These are phyloP conservation scores for Acheta domesticus DNA, from an alignment of 2,888 invertebrate genomes.

Conservation along the genomic window DNA sequence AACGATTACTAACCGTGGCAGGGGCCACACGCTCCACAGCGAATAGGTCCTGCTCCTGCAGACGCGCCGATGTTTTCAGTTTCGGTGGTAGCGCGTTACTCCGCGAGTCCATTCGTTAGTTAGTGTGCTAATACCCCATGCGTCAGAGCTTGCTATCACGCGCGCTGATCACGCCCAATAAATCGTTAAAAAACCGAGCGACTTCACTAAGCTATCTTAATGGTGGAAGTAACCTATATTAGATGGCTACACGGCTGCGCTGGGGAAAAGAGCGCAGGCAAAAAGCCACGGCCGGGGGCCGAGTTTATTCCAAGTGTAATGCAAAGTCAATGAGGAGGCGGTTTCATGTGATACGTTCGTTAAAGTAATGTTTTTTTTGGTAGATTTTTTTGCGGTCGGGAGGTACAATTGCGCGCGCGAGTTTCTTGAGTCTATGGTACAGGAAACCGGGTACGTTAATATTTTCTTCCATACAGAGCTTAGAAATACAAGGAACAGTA, in stretches of 20 bases:
- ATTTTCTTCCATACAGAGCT: too few species aligned
- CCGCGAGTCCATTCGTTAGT: slow-evolving; percentile 21
- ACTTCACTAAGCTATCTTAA: slow-evolving; percentile 30
- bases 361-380: not conserved
- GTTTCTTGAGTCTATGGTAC: too few species aligned
- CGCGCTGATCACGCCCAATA: slow-evolving; percentile 25
- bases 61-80: not conserved
- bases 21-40: too few species aligned
- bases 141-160: not conserved
- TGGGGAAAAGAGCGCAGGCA: not conserved
- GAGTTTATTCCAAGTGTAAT: not conserved
- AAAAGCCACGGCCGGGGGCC: not conserved
- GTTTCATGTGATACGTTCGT: slow-evolving; percentile 6
- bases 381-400: not conserved
- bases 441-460: too few species aligned
- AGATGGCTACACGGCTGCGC: not conserved
- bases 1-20: too few species aligned
- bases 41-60: not conserved
- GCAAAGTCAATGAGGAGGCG: not conserved
- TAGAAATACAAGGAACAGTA: too few species aligned
- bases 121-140: slow-evolving; percentile 18
- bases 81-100: not conserved
- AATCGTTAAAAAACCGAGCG: slow-evolving; percentile 26
- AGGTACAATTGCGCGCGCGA: too few species aligned
- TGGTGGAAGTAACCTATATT: slow-evolving; percentile 30